Percentiles rank a stretch among this genome's conserved stretches.
These are phyloP conservation scores for Halichoeres trimaculatus DNA, from an alignment of 2,113 vertebrate species.

Conservation along the genomic window DNA sequence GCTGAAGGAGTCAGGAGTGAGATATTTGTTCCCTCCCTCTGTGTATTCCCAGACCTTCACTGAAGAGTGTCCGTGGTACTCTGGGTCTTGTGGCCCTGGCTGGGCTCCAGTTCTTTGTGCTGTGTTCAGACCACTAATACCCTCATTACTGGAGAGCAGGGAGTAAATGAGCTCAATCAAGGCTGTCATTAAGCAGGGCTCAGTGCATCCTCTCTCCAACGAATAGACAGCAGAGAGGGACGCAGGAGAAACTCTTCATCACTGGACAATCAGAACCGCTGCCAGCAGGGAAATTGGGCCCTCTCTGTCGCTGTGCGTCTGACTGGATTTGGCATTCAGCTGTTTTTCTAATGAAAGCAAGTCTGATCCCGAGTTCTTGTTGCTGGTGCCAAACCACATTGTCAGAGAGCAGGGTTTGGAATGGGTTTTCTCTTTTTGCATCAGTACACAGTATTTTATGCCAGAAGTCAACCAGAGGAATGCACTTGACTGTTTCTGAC, in stretches of 20 bases:
- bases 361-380: conserved; percentile 6
- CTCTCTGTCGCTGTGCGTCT: conserved; percentile 8
- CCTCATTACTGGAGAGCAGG: conserved; percentile 42
- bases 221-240: conserved; percentile 16
- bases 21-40: neutral
- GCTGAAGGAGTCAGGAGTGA: neutral
- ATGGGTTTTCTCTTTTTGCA: neutral
- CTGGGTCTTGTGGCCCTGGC: conserved; percentile 20
- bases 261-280: conserved; percentile 21
- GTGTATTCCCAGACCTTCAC: neutral
- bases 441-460: neutral
- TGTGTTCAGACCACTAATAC: conserved; percentile 49
- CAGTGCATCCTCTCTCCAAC: conserved; percentile 31
- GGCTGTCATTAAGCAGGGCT: conserved; percentile 46
- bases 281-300: conserved; percentile 15
- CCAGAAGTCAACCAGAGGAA: neutral
- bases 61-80: conserved; percentile 3
- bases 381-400: conserved; percentile 26
- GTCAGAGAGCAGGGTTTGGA: conserved; percentile 9
- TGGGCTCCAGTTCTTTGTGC: conserved; percentile 24
- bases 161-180: conserved; percentile 51
- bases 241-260: conserved; percentile 21
- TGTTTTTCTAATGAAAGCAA: conserved; percentile 16
- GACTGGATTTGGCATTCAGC: neutral
- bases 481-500: conserved; percentile 2